These are phyloP conservation scores for Pagetopsis macropterus DNA, from an alignment of 2,797 vertebrate species.

Conservation along the genomic window DNA sequence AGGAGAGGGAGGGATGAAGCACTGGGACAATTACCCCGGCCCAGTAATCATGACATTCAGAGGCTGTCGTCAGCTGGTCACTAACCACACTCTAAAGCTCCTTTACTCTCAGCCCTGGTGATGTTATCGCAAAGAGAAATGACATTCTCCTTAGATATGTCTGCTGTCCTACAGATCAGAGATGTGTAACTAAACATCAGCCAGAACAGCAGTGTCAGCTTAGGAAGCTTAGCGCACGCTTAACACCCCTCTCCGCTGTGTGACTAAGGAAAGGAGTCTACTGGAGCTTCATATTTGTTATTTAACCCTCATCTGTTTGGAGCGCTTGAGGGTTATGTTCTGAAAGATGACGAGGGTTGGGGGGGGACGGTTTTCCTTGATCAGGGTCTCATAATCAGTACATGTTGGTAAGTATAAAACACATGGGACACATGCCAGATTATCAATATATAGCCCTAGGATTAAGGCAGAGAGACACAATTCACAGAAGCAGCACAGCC, in stretches of 20 bases:
- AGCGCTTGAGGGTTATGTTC: neutral
- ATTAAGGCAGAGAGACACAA: slow-evolving; percentile 52
- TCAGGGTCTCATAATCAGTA: slow-evolving; percentile 2
- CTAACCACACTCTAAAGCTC: slow-evolving; percentile 68
- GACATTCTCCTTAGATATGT: slow-evolving; percentile 51
- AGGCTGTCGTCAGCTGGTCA: slow-evolving; percentile 55
- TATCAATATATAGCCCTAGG: slow-evolving; percentile 31
- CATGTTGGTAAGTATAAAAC: slow-evolving; percentile 13
- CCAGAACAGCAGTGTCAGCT: slow-evolving; percentile 45
- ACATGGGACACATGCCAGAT: slow-evolving; percentile 40
- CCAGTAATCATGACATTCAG: slow-evolving; percentile 75
- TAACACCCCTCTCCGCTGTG: slow-evolving; percentile 44
- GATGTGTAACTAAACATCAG: slow-evolving; percentile 66
- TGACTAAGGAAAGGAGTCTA: slow-evolving; percentile 14
- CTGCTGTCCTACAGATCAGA: slow-evolving; percentile 37
- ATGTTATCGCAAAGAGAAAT: slow-evolving; percentile 54
- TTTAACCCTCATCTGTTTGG: slow-evolving; percentile 18
- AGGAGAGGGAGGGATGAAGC: slow-evolving; percentile 64
- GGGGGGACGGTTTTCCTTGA: neutral
- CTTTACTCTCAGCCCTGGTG: slow-evolving; percentile 45
- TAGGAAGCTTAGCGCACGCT: slow-evolving; percentile 45
- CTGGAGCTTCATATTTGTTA: slow-evolving; percentile 34
- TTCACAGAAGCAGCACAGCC: slow-evolving; percentile 32
- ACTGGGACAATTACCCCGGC: slow-evolving; percentile 71
- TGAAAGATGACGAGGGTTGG: neutral